These are phyloP conservation scores for Chymomyza caudatula DNA, from an alignment of 2,888 invertebrate genomes.

Conservation along the genomic window DNA sequence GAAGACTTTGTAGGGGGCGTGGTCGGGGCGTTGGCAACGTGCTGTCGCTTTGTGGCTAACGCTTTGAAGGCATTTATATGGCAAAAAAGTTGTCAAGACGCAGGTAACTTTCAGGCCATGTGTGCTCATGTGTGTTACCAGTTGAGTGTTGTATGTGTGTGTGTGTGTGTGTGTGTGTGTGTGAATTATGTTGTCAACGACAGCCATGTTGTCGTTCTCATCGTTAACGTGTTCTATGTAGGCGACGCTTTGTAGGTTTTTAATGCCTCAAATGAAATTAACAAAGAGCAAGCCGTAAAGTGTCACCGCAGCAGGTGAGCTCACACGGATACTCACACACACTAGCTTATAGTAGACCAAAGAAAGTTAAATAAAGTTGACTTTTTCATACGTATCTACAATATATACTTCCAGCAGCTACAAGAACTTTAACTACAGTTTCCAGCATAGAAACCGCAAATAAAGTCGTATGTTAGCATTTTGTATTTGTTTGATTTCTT, in stretches of 20 bases:
- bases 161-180: constrained; percentile 10
- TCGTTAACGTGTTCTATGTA: not conserved
- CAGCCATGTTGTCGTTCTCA: constrained; percentile 43
- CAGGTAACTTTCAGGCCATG: not conserved
- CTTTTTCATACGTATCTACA: constrained; percentile 10
- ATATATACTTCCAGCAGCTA: no score
- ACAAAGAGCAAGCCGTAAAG: constrained; percentile 69
- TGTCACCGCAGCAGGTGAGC: constrained; percentile 67
- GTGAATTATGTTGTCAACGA: constrained; percentile 64
- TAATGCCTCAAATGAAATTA: constrained; percentile 69
- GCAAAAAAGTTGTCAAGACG: constrained; percentile 66
- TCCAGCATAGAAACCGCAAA: not conserved
- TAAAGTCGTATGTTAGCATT: not conserved
- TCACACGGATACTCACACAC: constrained; percentile 9
- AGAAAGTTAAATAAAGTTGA: constrained; percentile 55
- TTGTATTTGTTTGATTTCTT: not conserved
- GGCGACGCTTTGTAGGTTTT: constrained; percentile 50
- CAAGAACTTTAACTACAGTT: not conserved
- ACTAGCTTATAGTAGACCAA: not conserved
- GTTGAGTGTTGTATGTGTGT: not conserved
- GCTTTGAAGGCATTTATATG: constrained; percentile 51
- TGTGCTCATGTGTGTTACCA: not conserved
- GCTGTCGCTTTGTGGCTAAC: not conserved
- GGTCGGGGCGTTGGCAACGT: not conserved
- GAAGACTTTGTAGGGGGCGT: constrained; percentile 30